Conservation (phyloP, 1,140 invertebrate species). For the Nylanderia fulva region DNA sequence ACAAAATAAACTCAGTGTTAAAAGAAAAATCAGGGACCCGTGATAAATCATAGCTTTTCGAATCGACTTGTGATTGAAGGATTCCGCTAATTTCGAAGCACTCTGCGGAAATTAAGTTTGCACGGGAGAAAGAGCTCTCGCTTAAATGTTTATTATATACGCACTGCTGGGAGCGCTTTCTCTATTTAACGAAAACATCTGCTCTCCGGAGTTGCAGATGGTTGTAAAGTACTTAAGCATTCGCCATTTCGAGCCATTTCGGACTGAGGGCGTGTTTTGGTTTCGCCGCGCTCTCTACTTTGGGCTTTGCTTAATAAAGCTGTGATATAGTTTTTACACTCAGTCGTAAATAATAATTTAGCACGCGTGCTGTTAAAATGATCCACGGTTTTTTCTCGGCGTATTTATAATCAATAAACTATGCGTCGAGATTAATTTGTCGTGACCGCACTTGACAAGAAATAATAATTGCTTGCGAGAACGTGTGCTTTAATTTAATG, state of each 20-base stretch:
- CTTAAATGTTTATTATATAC: conserved; percentile 43
- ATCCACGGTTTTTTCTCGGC: conserved; percentile 61
- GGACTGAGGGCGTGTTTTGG: conserved; percentile 17
- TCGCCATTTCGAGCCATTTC: conserved; percentile 21
- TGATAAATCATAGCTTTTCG: background rate
- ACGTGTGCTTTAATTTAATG: conserved; percentile 10
- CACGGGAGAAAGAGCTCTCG: background rate
- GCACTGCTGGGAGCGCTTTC: conserved; percentile 30
- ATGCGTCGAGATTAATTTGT: conserved; percentile 78
- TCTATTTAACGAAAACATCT: conserved; percentile 56
- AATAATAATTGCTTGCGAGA: conserved; percentile 27
- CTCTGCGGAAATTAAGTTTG: background rate
- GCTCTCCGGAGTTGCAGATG: conserved; percentile 48
- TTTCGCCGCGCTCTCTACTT: background rate
- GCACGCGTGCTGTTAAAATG: conserved; percentile 74
- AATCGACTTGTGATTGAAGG: background rate
- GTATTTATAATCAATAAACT: conserved; percentile 76
- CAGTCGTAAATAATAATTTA: conserved; percentile 84
- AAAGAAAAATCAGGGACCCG: background rate
- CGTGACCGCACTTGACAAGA: background rate
- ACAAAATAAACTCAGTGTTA: no score
- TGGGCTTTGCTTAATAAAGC: conserved; percentile 74
- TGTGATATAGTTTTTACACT: conserved; percentile 76
- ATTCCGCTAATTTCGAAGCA: background rate
- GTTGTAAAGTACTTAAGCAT: conserved; percentile 28